Conservation (phyloP, 2,113 vertebrate species). For the Stomatorhinus ivindoensis region DNA sequence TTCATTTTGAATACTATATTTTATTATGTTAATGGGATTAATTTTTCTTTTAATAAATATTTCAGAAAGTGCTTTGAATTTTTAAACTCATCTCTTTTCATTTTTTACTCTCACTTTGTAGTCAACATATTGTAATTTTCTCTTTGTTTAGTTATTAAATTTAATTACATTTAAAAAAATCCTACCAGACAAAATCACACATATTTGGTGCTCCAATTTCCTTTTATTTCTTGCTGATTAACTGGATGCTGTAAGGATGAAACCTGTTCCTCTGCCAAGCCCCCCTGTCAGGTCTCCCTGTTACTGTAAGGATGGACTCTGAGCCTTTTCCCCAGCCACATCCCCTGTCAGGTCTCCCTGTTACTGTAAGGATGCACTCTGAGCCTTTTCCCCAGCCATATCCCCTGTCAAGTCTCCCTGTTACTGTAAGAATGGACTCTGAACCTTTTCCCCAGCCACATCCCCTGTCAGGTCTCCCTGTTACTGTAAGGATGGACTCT, state of each 20-base stretch:
- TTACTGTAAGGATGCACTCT: too few relatives aligned
- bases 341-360: too few relatives aligned
- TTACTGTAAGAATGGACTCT: too few relatives aligned
- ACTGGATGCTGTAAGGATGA: background rate
- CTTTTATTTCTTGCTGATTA: background rate
- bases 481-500: too few relatives aligned
- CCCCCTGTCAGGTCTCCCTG: background rate
- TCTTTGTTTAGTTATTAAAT: background rate
- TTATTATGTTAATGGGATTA: background rate
- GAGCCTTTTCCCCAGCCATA: too few relatives aligned
- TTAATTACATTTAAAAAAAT: background rate
- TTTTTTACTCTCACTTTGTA: background rate
- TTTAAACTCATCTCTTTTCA: background rate
- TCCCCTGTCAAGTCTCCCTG: too few relatives aligned
- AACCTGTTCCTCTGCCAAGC: background rate
- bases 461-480: too few relatives aligned
- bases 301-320: background rate
- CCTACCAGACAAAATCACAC: background rate
- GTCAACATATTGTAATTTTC: background rate
- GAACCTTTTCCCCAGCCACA: too few relatives aligned
- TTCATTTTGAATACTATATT: background rate
- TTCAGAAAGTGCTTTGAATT: background rate
- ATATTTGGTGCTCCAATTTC: background rate
- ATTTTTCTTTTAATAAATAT: background rate
- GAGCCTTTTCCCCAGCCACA: too few relatives aligned